A percentile compares a stretch with the other conserved stretches of the same genome.
Evolutionary conservation across 2,888 invertebrate genomes (phyloP).

Genomic region (Xestia c-nigrum): DNA sequence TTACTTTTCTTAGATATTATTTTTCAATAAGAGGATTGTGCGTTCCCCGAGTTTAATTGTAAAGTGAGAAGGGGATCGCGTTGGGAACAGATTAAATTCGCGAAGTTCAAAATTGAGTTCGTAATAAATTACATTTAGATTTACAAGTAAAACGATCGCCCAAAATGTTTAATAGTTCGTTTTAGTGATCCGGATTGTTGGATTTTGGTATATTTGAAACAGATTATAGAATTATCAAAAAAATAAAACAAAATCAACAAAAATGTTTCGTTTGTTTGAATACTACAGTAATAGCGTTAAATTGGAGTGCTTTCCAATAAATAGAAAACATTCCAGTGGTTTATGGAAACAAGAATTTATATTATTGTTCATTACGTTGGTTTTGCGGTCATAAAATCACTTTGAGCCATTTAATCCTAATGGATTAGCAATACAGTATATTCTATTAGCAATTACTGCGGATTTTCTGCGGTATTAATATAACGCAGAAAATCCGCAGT

Average conservation of each 20-base stretch:
- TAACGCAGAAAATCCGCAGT: too few relatives aligned
- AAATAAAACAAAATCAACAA: not conserved
- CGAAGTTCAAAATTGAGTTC: conserved; percentile 20
- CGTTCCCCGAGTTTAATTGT: not conserved
- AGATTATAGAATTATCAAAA: too few relatives aligned
- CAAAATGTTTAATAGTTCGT: not conserved
- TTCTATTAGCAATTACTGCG: too few relatives aligned
- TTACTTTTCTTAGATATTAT: not conserved
- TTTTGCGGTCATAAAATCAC: not conserved
- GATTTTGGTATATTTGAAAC: too few relatives aligned
- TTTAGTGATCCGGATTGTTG: too few relatives aligned
- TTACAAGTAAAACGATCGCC: not conserved
- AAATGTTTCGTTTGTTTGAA: not conserved
- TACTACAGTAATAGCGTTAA: not conserved
- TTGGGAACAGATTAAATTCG: conserved; percentile 2
- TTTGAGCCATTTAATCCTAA: not conserved
- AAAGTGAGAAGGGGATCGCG: not conserved
- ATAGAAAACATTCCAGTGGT: conserved; percentile 14
- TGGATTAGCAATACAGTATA: too few relatives aligned
- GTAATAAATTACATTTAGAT: not conserved
- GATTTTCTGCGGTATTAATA: too few relatives aligned
- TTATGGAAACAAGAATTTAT: conserved; percentile 10
- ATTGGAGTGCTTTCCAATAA: not conserved
- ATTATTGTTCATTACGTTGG: conserved; percentile 6
- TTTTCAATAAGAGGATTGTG: conserved; percentile 21